Conservation (phyloP, 2,888 invertebrate genomes). For the Entomobrya proxima region DNA sequence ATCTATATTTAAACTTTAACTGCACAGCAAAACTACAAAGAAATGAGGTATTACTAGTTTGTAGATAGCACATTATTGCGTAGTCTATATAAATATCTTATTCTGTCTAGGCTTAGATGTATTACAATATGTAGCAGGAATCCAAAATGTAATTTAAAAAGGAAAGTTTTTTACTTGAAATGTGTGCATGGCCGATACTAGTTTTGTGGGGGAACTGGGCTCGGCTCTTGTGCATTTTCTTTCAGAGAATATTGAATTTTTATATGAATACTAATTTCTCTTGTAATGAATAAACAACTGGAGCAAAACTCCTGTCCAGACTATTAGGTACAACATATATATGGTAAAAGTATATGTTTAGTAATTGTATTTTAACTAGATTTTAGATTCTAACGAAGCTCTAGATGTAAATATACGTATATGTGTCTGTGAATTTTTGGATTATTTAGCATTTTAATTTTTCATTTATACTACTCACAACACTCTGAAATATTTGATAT, state of each 20-base stretch:
- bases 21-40: conserved; percentile 31
- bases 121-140: background rate
- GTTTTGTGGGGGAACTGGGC: background rate
- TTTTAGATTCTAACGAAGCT: background rate
- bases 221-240: too few relatives aligned
- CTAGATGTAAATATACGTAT: background rate
- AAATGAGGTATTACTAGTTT: conserved; percentile 51
- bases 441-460: conserved; percentile 25
- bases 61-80: conserved; percentile 10
- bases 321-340: too few relatives aligned
- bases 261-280: too few relatives aligned
- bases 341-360: too few relatives aligned
- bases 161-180: background rate
- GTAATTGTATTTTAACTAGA: conserved; percentile 2
- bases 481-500: too few relatives aligned
- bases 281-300: too few relatives aligned
- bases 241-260: too few relatives aligned
- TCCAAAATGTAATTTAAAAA: background rate
- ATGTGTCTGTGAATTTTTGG: background rate
- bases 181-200: background rate
- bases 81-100: background rate
- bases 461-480: too few relatives aligned
- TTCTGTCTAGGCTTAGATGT: too few relatives aligned
- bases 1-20: conserved; percentile 8
- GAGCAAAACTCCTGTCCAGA: too few relatives aligned